Base-by-base conservation (phyloP, 1,140 invertebrate species). In the Lethrus apterus region DNA sequence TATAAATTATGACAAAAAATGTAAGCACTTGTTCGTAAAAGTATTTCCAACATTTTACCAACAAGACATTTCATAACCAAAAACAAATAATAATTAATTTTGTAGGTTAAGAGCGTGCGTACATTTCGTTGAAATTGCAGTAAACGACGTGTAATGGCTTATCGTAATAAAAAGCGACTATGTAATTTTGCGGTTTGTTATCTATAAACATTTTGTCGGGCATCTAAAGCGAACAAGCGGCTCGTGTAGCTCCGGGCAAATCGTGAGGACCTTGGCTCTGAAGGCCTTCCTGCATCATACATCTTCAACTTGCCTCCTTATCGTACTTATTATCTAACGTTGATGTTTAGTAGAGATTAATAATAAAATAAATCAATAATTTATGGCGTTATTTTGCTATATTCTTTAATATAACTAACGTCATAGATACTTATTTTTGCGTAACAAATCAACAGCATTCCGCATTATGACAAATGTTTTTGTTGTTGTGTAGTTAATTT, bases 251-350 rank as follows among this genome's bases (percentile, higher is more conserved):
- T 48, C 21, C 2, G 46, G 52, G 52, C 49, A 3, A 20, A 21
- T 51, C 52, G 52, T 54, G 52, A 54, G 48, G 52, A 54, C 52
- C 52, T 54, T 54, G 52, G 49, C 48, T 54, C 26, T 33, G 49
- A 54, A 54, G 52, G 49, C 49, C 52, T 54, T 54, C 50, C 52
- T 54, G 52, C 21, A 54, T 48, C 52, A 54, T 54, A 54, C 49
- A 51, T 54, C 52, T 48, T 51, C 43, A 40, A 51, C 48, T 46
- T 51, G 44, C 38, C 40, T 38, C 24, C 35, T 38, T 38, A 38
- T 38, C 35, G 35, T n/a, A 38, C 10, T 9, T 13, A 38, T 38
- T 38, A 38, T 38, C 35, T 35, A 34, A 35, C 34, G 23, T n/a
- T 20, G 44, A 38, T 38, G 11, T 38, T 38, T 38, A 19, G 24